A percentile compares a stretch with the other conserved stretches of the same genome.
phyloP scores from a whole-genome alignment of 2,888 invertebrate genomes.

The Opisthograptis luteolata region DNA sequence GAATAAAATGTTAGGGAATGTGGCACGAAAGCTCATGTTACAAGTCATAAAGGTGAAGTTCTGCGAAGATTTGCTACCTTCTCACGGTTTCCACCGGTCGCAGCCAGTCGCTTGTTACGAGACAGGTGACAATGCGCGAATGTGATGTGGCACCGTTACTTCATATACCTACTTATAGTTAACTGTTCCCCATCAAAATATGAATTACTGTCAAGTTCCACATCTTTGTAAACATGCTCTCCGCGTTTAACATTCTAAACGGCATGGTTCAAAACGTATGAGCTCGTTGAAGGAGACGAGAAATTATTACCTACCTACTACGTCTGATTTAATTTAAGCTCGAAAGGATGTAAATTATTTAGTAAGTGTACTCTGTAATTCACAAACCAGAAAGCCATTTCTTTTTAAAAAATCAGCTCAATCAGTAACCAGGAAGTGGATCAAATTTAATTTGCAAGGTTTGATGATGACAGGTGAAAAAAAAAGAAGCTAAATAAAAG shows the following conservation, averaged over 20 bases:
- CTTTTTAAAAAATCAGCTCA: too few species aligned
- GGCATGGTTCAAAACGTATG: conserved; percentile 21
- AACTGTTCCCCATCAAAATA: conserved; percentile 53
- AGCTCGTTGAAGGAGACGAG: conserved; percentile 28
- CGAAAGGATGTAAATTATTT: too few species aligned
- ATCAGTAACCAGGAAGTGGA: too few species aligned
- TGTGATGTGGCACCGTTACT: conserved; percentile 57
- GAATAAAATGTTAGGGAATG: conserved; percentile 33
- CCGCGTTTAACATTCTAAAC: conserved; percentile 45
- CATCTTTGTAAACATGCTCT: conserved; percentile 55
- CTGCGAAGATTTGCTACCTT: conserved; percentile 37
- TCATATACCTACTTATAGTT: conserved; percentile 41
- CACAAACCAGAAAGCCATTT: too few species aligned
- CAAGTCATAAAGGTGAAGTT: conserved; percentile 1
- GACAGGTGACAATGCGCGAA: conserved; percentile 46
- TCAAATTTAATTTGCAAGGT: too few species aligned
- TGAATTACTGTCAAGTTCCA: conserved; percentile 54
- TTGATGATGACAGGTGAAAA: too few species aligned
- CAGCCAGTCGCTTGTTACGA: conserved; percentile 19
- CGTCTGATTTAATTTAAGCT: too few species aligned
- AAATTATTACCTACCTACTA: conserved; percentile 6
- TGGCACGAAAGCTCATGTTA: conserved; percentile 33
- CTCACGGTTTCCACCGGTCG: conserved; percentile 50
- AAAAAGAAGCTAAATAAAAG: too few species aligned
- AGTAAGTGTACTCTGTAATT: too few species aligned